Evolutionary conservation across 2,888 invertebrate genomes (phyloP), one percentile per base, ranked within the genome.

Genomic region (Polietes domitor): DNA sequence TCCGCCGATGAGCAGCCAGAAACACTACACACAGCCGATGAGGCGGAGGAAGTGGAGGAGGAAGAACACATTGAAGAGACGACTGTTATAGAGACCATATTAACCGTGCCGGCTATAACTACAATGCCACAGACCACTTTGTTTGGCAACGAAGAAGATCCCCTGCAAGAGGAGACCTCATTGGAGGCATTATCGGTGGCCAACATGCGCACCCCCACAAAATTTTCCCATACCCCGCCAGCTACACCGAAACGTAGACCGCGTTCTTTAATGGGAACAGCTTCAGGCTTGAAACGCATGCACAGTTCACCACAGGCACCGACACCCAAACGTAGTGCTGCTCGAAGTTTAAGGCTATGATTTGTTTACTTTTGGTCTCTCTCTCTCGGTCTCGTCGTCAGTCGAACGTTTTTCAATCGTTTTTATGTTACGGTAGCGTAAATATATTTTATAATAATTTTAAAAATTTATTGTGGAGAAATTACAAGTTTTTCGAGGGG

Each of bases 201-300:
- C 24, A 75, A 81, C 41, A 75, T 86, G 78, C 85, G 86, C 19
- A 87, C 87, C 24, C 87, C 87, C 4, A 86, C 87, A 1, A 87
- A 87, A 83, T 72, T 78, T 21, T 55, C 37, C 0, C 76, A 86
- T 19, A 87, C 87, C 2, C 87, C 87, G 17, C 87, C 87, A 41
- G 82, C 86, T 15, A 87, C 87, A 37, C 87, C 87, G 0, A 87
- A 86, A 77, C 87, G 87, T 15, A 86, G 77, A 68, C 85, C 85
- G 0, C 77, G 87, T 0, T 84, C 78, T 53, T 77, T 85, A 55
- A 80, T 85, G 37, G 85, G 82, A 63, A 71, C 72, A 7, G 28
- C 81, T 26, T 86, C 86, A 0, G 86, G 84, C 15, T 77, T 86
- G 73, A 86, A 85, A 47, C 86, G 86, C 55, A 76, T 85, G 28